Conservation (phyloP, 64 coral and sea anemone genomes). For the Montipora capricornis region DNA sequence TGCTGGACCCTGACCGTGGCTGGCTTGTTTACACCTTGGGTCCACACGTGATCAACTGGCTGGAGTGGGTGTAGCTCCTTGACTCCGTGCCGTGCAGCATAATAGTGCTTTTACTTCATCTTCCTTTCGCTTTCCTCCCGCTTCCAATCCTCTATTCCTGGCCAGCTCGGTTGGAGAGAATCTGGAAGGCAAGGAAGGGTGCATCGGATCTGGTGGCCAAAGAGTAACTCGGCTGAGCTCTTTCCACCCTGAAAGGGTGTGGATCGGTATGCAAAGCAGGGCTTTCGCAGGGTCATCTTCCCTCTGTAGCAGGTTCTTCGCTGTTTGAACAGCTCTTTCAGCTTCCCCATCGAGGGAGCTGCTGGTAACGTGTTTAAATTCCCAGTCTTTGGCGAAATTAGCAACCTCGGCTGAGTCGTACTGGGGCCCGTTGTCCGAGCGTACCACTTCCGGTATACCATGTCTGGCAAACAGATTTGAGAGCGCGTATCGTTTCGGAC, state of each 20-base stretch:
- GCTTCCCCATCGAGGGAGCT: no score
- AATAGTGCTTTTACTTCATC: slow-evolving; percentile 40
- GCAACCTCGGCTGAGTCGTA: no score
- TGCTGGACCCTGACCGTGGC: not conserved
- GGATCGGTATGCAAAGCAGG: slow-evolving; percentile 14
- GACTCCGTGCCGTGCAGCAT: slow-evolving; percentile 11
- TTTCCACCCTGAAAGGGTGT: slow-evolving; percentile 51
- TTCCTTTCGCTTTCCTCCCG: slow-evolving; percentile 7
- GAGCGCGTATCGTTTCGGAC: no score
- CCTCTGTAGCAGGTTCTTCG: no score
- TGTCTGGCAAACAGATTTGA: no score
- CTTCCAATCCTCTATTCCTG: slow-evolving; percentile 2
- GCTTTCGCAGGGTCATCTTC: slow-evolving; percentile 1
- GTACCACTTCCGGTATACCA: no score
- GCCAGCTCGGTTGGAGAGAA: slow-evolving; percentile 22
- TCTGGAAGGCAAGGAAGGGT: slow-evolving; percentile 5
- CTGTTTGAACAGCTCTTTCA: no score
- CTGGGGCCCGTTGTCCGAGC: no score
- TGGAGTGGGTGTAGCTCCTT: slow-evolving; percentile 6
- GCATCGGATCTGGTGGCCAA: slow-evolving; percentile 35
- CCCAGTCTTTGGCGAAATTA: no score
- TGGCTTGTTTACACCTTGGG: not conserved
- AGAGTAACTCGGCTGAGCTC: slow-evolving; percentile 46
- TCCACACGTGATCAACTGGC: slow-evolving; percentile 17
- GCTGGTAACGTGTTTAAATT: no score